Evolutionary conservation across 1,140 invertebrate genomes (phyloP), one percentile per base, ranked within the genome.

Genomic region (Lucilia cuprina): DNA sequence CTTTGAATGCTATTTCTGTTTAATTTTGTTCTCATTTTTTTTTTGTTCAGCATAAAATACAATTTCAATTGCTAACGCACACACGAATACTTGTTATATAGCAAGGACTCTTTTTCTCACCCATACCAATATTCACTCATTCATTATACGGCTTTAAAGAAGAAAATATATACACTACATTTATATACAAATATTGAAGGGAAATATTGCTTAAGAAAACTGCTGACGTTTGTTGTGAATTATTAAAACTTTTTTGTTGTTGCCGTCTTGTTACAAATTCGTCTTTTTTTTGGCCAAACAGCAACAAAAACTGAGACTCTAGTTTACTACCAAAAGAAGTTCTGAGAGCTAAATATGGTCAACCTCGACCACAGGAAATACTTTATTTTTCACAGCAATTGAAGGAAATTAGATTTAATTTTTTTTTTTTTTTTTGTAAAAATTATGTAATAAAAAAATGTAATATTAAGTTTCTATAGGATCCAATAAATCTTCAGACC

Each of bases 161-260:
- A 70, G 5, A 70, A 60, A 17, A 70, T n/a, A 70, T 25, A 19
- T 19, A 10, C n/a, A 70, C 4, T n/a, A 30, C 25, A 30, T 30
- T 30, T 30, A 30, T 60, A 5, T n/a, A 60, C 50, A 17, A 34
- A 8, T 14, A 41, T 19, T 7, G 19, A 77, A 30, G 9, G 5
- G n/a, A 49, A 49, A 78, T 78, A 78, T 41, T 78, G 75, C 25
- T 19, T 10, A 21, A 83, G 21, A 80, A 86, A 88, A 87, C 84
- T 84, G 86, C 88, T 88, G 87, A 87, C 87, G 84, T 85, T 88
- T 87, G 87, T 88, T 86, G 88, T 89, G 85, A 89, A 89, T 89
- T 89, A 89, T 89, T 89, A 89, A 89, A 88, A 88, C 86, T 87
- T 49, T 50, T 41, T 41, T 35, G 17, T 14, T 77, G 13, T 78